Evolutionary conservation across 23 tunicate species (phyloP).

Genomic region (Trididemnum clinides): DNA sequence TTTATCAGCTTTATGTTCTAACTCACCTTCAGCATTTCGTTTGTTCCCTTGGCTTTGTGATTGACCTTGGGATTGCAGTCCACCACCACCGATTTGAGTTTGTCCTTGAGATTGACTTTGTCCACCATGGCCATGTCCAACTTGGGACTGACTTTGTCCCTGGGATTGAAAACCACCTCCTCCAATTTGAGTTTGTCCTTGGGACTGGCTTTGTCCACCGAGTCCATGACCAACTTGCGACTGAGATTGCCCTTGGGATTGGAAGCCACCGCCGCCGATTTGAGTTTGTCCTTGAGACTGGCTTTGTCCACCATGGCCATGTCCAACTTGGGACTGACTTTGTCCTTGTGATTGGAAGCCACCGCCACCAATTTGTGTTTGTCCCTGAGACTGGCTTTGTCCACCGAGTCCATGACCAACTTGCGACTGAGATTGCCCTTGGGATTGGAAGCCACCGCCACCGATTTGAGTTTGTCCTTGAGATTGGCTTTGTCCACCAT

Average conservation of each 20-base stretch:
- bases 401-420: constrained; percentile 49
- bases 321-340: constrained; percentile 29
- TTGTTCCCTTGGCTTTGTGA: constrained; percentile 29
- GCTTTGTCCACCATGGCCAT: constrained; percentile 38
- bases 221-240: constrained; percentile 45
- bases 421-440: constrained; percentile 42
- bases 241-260: constrained; percentile 55
- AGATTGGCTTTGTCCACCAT: constrained; percentile 30
- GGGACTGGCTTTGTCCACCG: constrained; percentile 54
- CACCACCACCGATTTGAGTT: constrained; percentile 10
- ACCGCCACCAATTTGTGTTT: constrained; percentile 20
- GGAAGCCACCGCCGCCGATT: constrained; percentile 20
- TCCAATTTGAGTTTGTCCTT: constrained; percentile 40
- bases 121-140: constrained; percentile 51
- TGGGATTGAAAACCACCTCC: constrained; percentile 27
- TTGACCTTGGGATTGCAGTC: constrained; percentile 43
- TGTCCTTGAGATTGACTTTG: constrained; percentile 26
- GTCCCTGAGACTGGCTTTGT: constrained; percentile 49
- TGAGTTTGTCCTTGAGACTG: constrained; percentile 24
- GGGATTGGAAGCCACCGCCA: constrained; percentile 39
- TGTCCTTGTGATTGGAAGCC: constrained; percentile 29
- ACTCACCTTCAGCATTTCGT: constrained; percentile 28
- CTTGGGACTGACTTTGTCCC: constrained; percentile 12
- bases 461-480: constrained; percentile 57
- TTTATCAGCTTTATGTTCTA: constrained; percentile 8